Conservation (phyloP, 2,113 vertebrate species). For the Glareola pratincola region DNA sequence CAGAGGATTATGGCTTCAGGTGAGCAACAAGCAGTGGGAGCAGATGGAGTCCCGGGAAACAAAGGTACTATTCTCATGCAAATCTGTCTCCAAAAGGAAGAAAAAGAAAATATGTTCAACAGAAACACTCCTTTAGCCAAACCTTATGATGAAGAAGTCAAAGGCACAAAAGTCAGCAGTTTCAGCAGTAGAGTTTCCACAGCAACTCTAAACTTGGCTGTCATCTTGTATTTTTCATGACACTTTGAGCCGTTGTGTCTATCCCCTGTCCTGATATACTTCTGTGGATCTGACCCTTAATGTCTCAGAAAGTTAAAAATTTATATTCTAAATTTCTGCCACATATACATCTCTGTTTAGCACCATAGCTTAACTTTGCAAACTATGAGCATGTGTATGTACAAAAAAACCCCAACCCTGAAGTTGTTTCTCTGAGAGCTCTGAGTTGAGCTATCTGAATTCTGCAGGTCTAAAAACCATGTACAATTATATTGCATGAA, state of each 20-base stretch:
- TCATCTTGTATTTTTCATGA: background rate
- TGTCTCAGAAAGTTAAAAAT: background rate
- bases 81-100: background rate
- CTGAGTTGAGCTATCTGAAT: background rate
- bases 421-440: background rate
- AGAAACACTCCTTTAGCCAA: background rate
- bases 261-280: background rate
- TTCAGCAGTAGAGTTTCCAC: background rate
- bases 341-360: background rate
- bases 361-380: background rate
- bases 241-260: background rate
- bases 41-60: background rate
- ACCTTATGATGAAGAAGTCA: background rate
- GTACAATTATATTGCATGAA: background rate
- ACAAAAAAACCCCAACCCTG: fast-evolving
- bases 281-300: background rate
- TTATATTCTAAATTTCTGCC: background rate
- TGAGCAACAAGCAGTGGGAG: background rate
- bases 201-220: background rate
- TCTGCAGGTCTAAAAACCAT: background rate
- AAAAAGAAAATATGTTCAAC: background rate
- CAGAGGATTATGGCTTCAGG: background rate
- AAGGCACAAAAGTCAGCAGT: background rate
- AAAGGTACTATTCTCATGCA: background rate
- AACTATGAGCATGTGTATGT: background rate